Conservation (phyloP, 2,888 invertebrate genomes). For the Perdita meconis region DNA sequence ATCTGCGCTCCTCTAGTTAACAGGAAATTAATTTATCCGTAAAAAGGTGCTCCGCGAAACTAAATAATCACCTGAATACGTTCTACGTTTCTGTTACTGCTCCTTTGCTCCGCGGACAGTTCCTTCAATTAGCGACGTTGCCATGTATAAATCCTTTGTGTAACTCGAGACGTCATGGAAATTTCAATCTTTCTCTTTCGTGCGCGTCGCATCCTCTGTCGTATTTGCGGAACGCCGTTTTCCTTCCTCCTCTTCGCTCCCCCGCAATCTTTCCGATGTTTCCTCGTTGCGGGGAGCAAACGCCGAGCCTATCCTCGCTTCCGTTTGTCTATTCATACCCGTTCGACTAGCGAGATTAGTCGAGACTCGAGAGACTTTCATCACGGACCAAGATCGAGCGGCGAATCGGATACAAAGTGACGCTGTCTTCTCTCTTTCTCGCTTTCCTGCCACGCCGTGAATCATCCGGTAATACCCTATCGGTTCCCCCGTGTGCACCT, state of each 20-base stretch:
- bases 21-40: too few relatives aligned
- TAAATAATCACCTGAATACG: too few relatives aligned
- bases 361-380: constrained; percentile 23
- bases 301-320: background rate
- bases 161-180: too few relatives aligned
- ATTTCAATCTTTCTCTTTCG: too few relatives aligned
- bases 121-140: too few relatives aligned
- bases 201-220: background rate
- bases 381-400: constrained; percentile 17
- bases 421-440: background rate
- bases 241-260: background rate
- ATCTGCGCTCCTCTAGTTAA: too few relatives aligned
- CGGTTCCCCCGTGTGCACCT: background rate
- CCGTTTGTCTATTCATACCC: constrained; percentile 21
- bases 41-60: too few relatives aligned
- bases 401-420: constrained; percentile 10
- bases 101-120: too few relatives aligned
- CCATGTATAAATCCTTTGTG: too few relatives aligned
- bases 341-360: too few relatives aligned
- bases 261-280: background rate
- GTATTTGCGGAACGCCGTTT: background rate
- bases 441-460: background rate
- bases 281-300: background rate
- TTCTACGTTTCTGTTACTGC: too few relatives aligned
- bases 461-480: background rate